A percentile compares a stretch with the other conserved stretches of the same genome.
Conservation (phyloP, 2,888 invertebrate genomes). For the Laspeyria flexula region DNA sequence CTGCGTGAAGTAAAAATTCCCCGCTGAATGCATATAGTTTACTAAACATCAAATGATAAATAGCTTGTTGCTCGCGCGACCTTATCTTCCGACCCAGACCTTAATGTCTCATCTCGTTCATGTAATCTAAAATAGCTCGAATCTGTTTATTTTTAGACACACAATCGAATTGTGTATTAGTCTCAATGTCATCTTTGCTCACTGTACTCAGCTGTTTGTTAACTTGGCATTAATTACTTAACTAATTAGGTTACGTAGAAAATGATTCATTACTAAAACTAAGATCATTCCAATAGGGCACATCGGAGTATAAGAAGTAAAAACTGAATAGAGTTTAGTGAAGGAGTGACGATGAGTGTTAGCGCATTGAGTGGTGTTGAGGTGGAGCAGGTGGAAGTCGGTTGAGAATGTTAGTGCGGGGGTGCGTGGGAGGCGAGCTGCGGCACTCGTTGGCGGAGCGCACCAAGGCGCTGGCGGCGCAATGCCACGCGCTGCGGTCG, state of each 20-base stretch:
- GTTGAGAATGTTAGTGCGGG: slow-evolving; percentile 80
- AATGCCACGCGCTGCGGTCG: slow-evolving; percentile 78
- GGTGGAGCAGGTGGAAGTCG: slow-evolving; percentile 55
- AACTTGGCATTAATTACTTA: slow-evolving; percentile 53
- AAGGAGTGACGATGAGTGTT: slow-evolving; percentile 48
- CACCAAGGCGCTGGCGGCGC: slow-evolving; percentile 81
- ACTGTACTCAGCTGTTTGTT: slow-evolving; percentile 9
- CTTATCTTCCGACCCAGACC: slow-evolving; percentile 67
- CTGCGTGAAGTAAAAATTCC: slow-evolving; percentile 4
- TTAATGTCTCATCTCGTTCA: slow-evolving; percentile 53
- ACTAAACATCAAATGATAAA: slow-evolving; percentile 35
- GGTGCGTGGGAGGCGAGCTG: slow-evolving; percentile 78
- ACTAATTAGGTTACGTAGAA: slow-evolving; percentile 5
- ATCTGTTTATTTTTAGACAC: slow-evolving; percentile 38
- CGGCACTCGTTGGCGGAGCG: slow-evolving; percentile 82
- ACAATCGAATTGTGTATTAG: slow-evolving; percentile 15
- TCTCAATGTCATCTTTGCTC: slow-evolving; percentile 13
- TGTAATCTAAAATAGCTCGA: slow-evolving; percentile 43
- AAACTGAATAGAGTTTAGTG: slow-evolving; percentile 10
- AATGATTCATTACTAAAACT: neutral
- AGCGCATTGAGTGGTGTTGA: slow-evolving; percentile 37
- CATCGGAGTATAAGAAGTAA: slow-evolving; percentile 6
- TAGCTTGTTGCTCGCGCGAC: slow-evolving; percentile 40
- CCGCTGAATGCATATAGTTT: too few relatives aligned
- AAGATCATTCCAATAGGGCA: slow-evolving; percentile 26